Base-by-base conservation (phyloP, 2,113 vertebrate species). In the Pagrus major region DNA sequence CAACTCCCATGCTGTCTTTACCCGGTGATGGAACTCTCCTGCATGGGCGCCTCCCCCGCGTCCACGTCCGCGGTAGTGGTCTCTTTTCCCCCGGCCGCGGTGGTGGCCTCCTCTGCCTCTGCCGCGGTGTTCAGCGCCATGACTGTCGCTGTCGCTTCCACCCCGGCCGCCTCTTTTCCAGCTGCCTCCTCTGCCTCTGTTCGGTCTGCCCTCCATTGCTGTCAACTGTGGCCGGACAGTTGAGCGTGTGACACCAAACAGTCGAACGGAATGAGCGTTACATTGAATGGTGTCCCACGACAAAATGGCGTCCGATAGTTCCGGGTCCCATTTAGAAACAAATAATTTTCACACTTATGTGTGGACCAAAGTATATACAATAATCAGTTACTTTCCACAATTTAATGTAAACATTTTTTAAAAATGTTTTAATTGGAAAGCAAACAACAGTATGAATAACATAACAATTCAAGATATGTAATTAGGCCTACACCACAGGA, bases 21-120 rank as follows among this genome's bases (percentile, higher is more conserved):
- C 91, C 91, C 78, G 55, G 67, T 65, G 63, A 25, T 71, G 64
- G 54, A 71, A 66, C 41, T 79, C 71, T 8, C 80, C 35, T 7
- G 52, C 71, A 4, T 23, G 63, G 6, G 20, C 60, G 31, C 70
- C 21, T 56, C 81, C 87, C 0, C 83, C 86, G 9, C 91, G 90
- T 46, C 93, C 94, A 55, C 93, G 93, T 6, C 94, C 94, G 1
- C 93, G 91, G 72, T 93, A 52, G 80, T 93, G 87, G 58, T 95
- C 94, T 66, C 93, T 90, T 70, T 82, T 94, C 0, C 90, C 89
- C 21, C 93, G 86, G 60, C 93, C 90, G 1, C 93, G 92, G 73
- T 91, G 65, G 29, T 92, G 81, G 0, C 90, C 83, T 65, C 93
- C 93, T 83, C 94, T 87, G 29, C 94, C 94, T 72, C 93, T 83